A percentile compares a stretch with the other conserved stretches of the same genome.
Conservation (phyloP, 2,113 vertebrate species). For the pig (Sus scrofa) region T2T-Sscrofa CM000815.6:26515001-26515500, state of each 20-base stretch:
- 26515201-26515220: background rate
- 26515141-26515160: background rate
- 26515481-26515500: background rate
- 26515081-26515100: background rate
- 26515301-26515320: background rate
- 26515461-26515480: background rate
- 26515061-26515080: background rate
- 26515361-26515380: background rate
- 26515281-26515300: background rate
- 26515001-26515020: background rate
- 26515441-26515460: background rate
- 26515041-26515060: background rate
- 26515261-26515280: background rate
- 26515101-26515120: background rate
- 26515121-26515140: background rate
- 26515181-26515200: background rate
- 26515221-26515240: background rate
- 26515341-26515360: background rate
- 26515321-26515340: background rate
- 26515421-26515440: background rate
- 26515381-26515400: background rate
- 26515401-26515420: background rate
- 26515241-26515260: accelerated
- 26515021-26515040: background rate
- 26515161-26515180: background rate